Percentiles rank a stretch among this genome's conserved stretches.
phyloP scores from a whole-genome alignment of 2,797 vertebrate genomes.

The Sciurus carolinensis region DNA sequence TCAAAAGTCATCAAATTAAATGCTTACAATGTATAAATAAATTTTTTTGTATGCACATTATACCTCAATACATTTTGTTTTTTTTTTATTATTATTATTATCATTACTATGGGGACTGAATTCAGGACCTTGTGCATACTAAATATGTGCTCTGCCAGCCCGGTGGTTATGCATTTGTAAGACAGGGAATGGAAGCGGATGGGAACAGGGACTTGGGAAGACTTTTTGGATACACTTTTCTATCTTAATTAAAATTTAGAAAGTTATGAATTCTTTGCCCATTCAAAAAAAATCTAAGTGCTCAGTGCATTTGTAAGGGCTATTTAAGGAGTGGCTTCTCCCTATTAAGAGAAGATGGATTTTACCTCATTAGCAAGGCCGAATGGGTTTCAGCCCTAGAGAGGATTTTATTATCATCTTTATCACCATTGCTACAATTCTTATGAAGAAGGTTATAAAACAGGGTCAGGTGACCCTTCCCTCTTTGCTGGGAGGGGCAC shows the following conservation, averaged over 20 bases:
- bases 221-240: not conserved
- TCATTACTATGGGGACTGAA: not conserved
- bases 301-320: slow-evolving; percentile 24
- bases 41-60: not conserved
- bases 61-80: not conserved
- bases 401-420: slow-evolving; percentile 16
- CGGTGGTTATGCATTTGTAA: no score
- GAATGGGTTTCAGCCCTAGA: not conserved
- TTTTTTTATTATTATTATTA: not conserved
- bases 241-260: slow-evolving; percentile 13
- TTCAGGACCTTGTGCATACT: not conserved
- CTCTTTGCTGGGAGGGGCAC: not conserved
- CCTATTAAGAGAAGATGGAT: slow-evolving; percentile 34
- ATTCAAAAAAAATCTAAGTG: not conserved
- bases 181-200: no score
- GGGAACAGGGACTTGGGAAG: not conserved
- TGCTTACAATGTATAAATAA: not conserved
- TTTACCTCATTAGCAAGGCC: slow-evolving; percentile 9
- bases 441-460: not conserved
- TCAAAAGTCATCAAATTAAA: no score
- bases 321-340: slow-evolving; percentile 1
- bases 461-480: not conserved
- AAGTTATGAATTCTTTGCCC: slow-evolving; percentile 20
- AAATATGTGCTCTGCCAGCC: not conserved
- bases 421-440: not conserved